phyloP scores from a whole-genome alignment of 92 coral and sea anemone species.

The Paragorgia papillata region DNA sequence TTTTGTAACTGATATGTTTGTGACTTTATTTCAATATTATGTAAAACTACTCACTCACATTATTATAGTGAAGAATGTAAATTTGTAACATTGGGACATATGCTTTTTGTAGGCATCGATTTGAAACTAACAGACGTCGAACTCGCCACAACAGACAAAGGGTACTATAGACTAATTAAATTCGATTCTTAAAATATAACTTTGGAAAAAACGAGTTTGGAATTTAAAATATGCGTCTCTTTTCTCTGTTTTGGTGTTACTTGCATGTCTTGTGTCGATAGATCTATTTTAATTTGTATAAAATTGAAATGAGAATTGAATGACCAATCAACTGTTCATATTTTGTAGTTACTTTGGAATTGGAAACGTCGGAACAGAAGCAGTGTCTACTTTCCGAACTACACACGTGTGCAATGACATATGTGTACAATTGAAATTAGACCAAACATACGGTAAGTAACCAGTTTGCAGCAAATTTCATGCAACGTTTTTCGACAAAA shows the following conservation, averaged over 20 bases:
- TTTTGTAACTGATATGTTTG: no score
- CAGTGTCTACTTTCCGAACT: conserved; percentile 23
- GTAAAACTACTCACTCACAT: no score
- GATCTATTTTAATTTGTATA: no score
- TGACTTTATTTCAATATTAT: no score
- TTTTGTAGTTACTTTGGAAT: conserved; percentile 48
- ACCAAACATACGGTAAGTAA: conserved; percentile 1
- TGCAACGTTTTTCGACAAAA: neutral
- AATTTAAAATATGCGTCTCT: no score
- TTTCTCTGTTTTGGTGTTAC: no score
- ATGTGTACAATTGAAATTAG: conserved; percentile 3
- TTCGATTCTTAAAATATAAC: no score
- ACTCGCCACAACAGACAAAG: conserved; percentile 47
- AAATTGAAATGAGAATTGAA: no score
- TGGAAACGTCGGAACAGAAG: conserved; percentile 46
- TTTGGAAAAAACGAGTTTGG: no score
- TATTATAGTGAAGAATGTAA: neutral
- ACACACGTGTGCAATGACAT: conserved; percentile 45
- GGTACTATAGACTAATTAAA: conserved; percentile 25
- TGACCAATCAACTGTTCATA: no score
- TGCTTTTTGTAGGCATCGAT: conserved; percentile 30
- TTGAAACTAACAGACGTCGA: conserved; percentile 25
- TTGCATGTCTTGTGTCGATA: no score
- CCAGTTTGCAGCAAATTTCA: neutral
- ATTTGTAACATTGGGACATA: neutral